Evolutionary conservation across 2,888 invertebrate genomes (phyloP).

Genomic region (Pyrgus malvae): DNA sequence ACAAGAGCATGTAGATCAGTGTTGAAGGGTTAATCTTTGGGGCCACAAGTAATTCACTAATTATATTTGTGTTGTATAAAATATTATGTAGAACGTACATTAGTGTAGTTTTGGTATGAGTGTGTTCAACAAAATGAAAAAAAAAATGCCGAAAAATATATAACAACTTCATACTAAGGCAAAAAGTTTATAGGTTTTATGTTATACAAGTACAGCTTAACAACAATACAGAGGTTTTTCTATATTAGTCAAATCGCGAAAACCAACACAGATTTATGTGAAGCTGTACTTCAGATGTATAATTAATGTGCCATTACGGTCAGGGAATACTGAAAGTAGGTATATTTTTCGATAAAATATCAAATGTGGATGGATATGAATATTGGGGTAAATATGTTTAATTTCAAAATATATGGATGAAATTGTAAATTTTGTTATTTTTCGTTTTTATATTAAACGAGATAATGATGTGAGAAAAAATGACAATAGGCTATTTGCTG

Average conservation of each 20-base stretch:
- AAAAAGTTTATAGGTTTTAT: not conserved
- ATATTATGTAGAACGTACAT: conserved; percentile 9
- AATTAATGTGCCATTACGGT: conserved; percentile 30
- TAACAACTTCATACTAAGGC: not conserved
- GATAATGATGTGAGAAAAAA: not conserved
- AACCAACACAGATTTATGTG: no score
- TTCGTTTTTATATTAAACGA: conserved; percentile 1
- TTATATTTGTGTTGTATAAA: conserved; percentile 15
- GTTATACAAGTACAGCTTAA: conserved; percentile 24
- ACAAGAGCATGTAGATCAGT: no score
- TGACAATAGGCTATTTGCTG: no score
- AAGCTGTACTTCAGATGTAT: conserved; percentile 31
- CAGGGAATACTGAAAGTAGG: conserved; percentile 4
- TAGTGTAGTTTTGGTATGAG: conserved; percentile 14
- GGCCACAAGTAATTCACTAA: conserved; percentile 13
- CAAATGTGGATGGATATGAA: not conserved
- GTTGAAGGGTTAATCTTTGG: conserved; percentile 3
- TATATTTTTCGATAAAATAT: conserved; percentile 6
- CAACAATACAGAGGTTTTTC: no score
- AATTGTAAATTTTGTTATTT: conserved; percentile 14
- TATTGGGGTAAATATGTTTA: not conserved
- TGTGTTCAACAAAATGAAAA: conserved; percentile 2
- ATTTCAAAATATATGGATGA: not conserved
- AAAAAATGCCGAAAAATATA: not conserved
- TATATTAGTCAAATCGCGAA: no score